Evolutionary conservation across 2,113 vertebrate genomes (phyloP).

Genomic region (Tylochromis polylepis): DNA sequence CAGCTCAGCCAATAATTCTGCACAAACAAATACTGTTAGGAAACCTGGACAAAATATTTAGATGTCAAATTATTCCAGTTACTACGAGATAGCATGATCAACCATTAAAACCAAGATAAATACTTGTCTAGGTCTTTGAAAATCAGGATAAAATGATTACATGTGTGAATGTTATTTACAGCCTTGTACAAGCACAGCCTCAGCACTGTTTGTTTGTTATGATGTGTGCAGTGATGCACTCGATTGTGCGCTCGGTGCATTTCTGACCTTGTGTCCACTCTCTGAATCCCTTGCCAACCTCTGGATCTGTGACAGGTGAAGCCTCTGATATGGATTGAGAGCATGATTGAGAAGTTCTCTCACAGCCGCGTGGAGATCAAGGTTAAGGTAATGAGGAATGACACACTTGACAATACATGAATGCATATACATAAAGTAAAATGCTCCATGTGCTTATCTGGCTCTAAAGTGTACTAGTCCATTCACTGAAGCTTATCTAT

Average conservation of each 20-base stretch:
- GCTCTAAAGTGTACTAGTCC: not conserved
- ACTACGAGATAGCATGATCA: not conserved
- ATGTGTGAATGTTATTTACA: not conserved
- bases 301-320: constrained; percentile 69
- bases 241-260: not conserved
- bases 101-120: not conserved
- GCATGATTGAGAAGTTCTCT: constrained; percentile 79
- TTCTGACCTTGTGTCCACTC: constrained; percentile 45
- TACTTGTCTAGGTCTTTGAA: not conserved
- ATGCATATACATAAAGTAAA: not conserved
- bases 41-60: not conserved
- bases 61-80: not conserved
- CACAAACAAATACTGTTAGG: not conserved
- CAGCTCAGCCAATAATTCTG: not conserved
- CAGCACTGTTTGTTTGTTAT: not conserved
- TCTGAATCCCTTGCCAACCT: not conserved
- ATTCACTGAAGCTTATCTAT: not conserved
- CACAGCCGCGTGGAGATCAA: constrained; percentile 83
- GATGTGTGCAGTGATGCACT: constrained; percentile 7
- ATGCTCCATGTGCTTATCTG: not conserved
- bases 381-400: constrained; percentile 73
- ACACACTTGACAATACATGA: not conserved
- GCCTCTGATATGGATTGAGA: constrained; percentile 82
- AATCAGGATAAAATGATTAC: not conserved
- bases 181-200: not conserved